A percentile compares a stretch with the other conserved stretches of the same genome.
Conservation (phyloP, 2,797 vertebrate species). For the Huso huso region DNA sequence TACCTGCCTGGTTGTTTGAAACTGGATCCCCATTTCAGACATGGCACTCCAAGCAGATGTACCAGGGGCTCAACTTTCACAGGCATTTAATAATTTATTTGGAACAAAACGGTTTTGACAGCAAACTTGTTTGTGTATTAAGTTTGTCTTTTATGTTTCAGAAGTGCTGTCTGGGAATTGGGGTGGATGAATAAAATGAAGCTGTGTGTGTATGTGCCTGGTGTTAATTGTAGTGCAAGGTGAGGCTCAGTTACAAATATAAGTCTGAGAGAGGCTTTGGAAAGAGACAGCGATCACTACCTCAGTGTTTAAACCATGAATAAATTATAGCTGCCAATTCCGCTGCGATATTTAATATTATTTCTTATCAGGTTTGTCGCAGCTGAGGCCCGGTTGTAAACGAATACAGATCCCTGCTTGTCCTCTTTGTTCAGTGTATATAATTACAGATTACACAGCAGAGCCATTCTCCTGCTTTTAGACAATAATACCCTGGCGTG, state of each 20-base stretch:
- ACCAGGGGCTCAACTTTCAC: not conserved
- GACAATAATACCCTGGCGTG: not conserved
- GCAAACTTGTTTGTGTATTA: not conserved
- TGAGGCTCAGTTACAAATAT: no score
- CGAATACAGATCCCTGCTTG: not conserved
- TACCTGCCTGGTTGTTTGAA: not conserved
- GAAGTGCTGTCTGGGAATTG: not conserved
- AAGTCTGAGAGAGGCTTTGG: not conserved
- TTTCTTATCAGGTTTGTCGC: not conserved
- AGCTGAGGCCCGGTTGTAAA: not conserved
- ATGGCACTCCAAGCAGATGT: not conserved
- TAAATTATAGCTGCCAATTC: not conserved
- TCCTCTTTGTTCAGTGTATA: not conserved
- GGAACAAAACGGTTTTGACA: slow-evolving; percentile 3
- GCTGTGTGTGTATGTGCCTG: no score
- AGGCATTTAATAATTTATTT: not conserved
- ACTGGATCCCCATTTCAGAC: not conserved
- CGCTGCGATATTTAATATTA: not conserved
- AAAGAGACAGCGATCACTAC: not conserved
- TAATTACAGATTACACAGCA: not conserved
- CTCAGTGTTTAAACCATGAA: not conserved
- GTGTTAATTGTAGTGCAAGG: no score
- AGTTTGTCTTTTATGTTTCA: not conserved
- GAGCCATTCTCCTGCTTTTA: not conserved
- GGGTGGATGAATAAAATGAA: no score